Evolutionary conservation across 2,797 vertebrate species (phyloP), one percentile per base, ranked within the genome.

Genomic region (Hephaestus fuliginosus): DNA sequence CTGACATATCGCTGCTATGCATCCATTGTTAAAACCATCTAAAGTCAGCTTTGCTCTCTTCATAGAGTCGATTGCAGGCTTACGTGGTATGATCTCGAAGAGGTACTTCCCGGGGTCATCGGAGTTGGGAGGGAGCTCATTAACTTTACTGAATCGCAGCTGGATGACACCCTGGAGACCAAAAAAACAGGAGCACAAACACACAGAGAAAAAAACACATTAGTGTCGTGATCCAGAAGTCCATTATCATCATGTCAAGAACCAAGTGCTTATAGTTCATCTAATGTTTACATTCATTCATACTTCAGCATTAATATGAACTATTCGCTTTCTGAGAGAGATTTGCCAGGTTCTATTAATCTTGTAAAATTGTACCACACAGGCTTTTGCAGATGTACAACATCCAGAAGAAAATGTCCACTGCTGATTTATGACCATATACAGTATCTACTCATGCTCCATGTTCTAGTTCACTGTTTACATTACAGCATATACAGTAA

Each of bases 41-140:
- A 2, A 44, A 44, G 61, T 67, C 39, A 43, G 1, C 13, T 56
- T 13, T 46, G 22, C 36, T 44, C 18, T 5, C 3, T 3, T 57
- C 36, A 12, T 28, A 25, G 12, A 10, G 15, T n/a, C 0, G 1
- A 33, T 64, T 46, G 14, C 6, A 63, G 66, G 0, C 88, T 89
- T 94, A 99, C 98, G 97, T 94, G 97, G 97, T 82, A 96, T 91
- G 76, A 99, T 96, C 91, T 99, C 97, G 0, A 99, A 99, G 78
- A 98, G 95, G 88, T 96, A 97, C 76, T 96, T 99, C 60, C 96
- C 97, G 0, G 93, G 93, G 57, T 99, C 97, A 25, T 99, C 98
- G 0, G 96, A 89, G 81, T 94, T 97, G 0, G 81, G 82, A 46
- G 95, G 92, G 6, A 97, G 89, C 85, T 99, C 97, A 8, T 95